Evolutionary conservation across 2,113 vertebrate genomes (phyloP), one percentile per base, ranked within the genome.

Genomic region (Esox niger): DNA sequence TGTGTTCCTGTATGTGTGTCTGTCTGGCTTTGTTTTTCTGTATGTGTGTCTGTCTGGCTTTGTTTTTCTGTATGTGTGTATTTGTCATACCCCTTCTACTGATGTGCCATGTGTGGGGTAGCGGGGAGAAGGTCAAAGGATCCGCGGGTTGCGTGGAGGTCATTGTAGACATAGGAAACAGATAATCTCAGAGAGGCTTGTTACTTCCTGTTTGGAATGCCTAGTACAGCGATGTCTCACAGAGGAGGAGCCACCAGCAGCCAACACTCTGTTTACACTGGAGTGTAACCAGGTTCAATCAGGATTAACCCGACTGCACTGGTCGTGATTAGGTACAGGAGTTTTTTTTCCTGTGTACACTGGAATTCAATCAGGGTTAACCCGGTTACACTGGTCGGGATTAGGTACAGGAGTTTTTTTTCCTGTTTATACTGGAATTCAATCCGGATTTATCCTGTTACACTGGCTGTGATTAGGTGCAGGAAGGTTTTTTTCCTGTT

Each of bases 101-200:
- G 33, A 2, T 54, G 68, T 65, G 69, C 60, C 87, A 88, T 81
- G 76, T 78, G 27, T 75, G 71, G 67, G 27, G 61, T 75, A 74
- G 65, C 32, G 60, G 64, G 77, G 85, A 82, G 83, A 83, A 87
- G 82, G 82, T 78, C 69, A 52, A 63, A 25, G 70, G 86, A 88
- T 88, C 83, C 77, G 21, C 2, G 80, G 89, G 86, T 92, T 81
- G 32, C 74, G 5, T 67, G 75, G 88, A 91, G 88, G 89, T 79
- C 86, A 84, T 71, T 7, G 69, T 3, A 62, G 76, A 78, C 84
- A 89, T 75, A 90, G 89, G 91, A 92, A 92, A 84, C 87, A 87
- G 84, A 81, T 79, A 89, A 92, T 92, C 89, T 85, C 79, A 79
- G 83, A 87, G 56, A 92, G 84, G 88, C 89, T 91, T 90, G 91